These are phyloP conservation scores for Polydrusus tereticollis DNA, from an alignment of 2,888 invertebrate species.

Conservation along the genomic window DNA sequence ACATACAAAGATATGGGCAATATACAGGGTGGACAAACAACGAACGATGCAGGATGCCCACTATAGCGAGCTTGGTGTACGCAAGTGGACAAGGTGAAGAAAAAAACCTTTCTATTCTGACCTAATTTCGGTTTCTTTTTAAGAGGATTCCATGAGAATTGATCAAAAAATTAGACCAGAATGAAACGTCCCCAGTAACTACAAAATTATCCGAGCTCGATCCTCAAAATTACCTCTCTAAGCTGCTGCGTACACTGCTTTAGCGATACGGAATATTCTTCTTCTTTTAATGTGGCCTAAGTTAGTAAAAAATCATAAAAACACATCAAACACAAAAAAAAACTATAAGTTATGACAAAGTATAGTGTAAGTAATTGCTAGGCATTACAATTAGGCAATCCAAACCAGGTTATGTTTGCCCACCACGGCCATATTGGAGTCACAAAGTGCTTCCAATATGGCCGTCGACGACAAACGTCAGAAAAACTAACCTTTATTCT, in stretches of 20 bases:
- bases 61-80: slow-evolving; percentile 11
- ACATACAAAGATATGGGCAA: slow-evolving; percentile 26
- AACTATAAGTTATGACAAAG: not conserved
- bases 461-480: no score
- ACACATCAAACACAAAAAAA: slow-evolving; percentile 30
- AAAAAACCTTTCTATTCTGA: slow-evolving; percentile 1
- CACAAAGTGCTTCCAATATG: no score
- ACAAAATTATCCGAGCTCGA: slow-evolving; percentile 16
- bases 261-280: slow-evolving; percentile 91
- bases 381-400: no score
- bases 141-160: not conserved
- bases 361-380: slow-evolving; percentile 7
- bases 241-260: slow-evolving; percentile 90
- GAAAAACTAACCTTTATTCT: no score
- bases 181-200: slow-evolving; percentile 22
- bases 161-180: not conserved
- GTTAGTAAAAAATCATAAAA: slow-evolving; percentile 60
- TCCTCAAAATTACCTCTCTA: slow-evolving; percentile 84
- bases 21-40: slow-evolving; percentile 35
- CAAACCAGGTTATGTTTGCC: no score
- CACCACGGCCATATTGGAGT: no score
- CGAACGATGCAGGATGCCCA: slow-evolving; percentile 29
- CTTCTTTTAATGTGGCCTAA: slow-evolving; percentile 96
- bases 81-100: slow-evolving; percentile 19
- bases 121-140: not conserved